Evolutionary conservation across 2,797 vertebrate species (phyloP), one percentile per base, ranked within the genome.

Genomic region (Hybognathus amarus): DNA sequence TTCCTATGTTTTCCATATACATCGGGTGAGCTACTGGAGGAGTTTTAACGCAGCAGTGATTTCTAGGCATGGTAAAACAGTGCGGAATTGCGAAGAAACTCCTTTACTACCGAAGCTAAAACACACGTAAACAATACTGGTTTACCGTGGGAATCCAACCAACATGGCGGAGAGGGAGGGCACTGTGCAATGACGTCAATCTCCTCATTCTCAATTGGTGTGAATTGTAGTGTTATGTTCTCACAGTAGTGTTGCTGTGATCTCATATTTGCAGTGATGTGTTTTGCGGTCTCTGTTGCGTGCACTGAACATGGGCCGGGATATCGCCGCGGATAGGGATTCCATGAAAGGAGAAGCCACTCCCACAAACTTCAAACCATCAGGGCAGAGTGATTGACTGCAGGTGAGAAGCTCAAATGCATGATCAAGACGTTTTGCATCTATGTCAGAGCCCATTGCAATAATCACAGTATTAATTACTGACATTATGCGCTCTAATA

Each of bases 271-370:
- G 63, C 92, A 99, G 98, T 81, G 97, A 99, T 74, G 98, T 99
- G 80, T 99, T 99, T 93, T 99, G 98, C 89, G 98, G 79, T 99
- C 96, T 93, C 95, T 99, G 87, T 93, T 99, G n/a, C n/a, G 85
- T 99, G 98, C 88, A 91, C 97, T 90, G n/a, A 98, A 98, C 91
- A 95, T 97, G 75, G 98, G 97, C 59, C 95, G 92, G 84, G n/a
- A n/a, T n/a, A 92, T 89, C 74, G n/a, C 98, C 98, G 42, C 96
- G 97, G 73, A 96, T 99, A 66, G 98, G 98, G 86, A 91, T 94
- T n/a, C n/a, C 3, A 95, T 99, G 93, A 97, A 97, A 91, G 98
- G 98, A 90, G 98, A 99, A 50, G 91, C 97, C 88, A 97, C 96
- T 40, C 96, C 96, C 42, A 97, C 96, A 78, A 97, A 96, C 83